Percentiles rank a stretch among this genome's conserved stretches.
Conservation (phyloP, 2,888 invertebrate genomes). For the Homarus gammarus region DNA sequence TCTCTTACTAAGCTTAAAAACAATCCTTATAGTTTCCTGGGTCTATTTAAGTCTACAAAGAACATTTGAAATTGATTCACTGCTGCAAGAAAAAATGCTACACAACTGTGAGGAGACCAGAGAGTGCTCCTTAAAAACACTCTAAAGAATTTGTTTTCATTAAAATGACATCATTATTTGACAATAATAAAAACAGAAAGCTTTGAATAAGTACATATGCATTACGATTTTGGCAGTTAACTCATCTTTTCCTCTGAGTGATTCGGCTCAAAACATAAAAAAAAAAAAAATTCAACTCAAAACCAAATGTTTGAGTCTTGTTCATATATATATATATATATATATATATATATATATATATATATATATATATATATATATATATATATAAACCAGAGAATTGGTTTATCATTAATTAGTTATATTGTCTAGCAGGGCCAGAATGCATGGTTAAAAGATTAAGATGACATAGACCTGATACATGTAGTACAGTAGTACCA, state of each 20-base stretch:
- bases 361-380: too few relatives aligned
- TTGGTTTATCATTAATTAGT: too few relatives aligned
- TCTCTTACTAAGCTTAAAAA: not conserved
- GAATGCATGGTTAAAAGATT: too few relatives aligned
- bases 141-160: not conserved
- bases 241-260: not conserved
- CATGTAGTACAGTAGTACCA: too few relatives aligned
- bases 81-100: constrained; percentile 35
- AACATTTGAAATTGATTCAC: constrained; percentile 28
- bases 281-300: too few relatives aligned
- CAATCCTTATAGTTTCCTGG: not conserved
- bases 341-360: too few relatives aligned
- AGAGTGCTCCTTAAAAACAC: constrained; percentile 27
- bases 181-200: not conserved
- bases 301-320: too few relatives aligned
- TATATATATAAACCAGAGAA: too few relatives aligned
- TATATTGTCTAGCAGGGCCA: too few relatives aligned
- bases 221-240: not conserved
- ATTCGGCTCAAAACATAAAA: not conserved
- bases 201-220: constrained; percentile 14
- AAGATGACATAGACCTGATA: too few relatives aligned
- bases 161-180: not conserved
- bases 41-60: constrained; percentile 36
- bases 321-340: too few relatives aligned
- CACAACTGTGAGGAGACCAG: constrained; percentile 33